Base-by-base conservation (phyloP, 2,113 vertebrate genomes). In the Pelecanus crispus region DNA sequence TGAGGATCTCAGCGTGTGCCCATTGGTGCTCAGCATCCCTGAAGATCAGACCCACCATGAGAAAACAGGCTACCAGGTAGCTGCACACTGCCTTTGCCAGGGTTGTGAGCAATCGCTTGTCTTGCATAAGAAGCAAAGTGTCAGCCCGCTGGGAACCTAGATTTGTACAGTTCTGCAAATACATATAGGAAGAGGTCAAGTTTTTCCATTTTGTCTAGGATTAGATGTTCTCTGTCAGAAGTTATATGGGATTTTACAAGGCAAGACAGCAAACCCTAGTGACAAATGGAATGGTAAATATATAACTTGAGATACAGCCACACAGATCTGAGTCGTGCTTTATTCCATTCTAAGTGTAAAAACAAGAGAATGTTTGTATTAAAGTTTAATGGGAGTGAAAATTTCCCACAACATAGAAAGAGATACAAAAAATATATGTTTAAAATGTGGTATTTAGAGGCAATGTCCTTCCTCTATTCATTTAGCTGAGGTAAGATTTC, bases 271-370 rank as follows among this genome's bases (percentile, higher is more conserved):
- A 85, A 96, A 68, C 77, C 95, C 72, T 25, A 87, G 80, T 45
- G 93, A 91, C 21, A 94, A 94, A 94, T 63, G 80, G 81, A 93
- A 94, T 87, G 70, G 47, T 88, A 92, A 95, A 91, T 88, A 91
- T 83, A n/a, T 73, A 77, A 75, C 13, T 34, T 73, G 38, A 86
- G 92, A 83, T 63, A 83, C 32, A 86, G 67, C 66, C 34, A 88
- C 22, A 14, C 38, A 94, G 55, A 78, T 88, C 61, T 85, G 31
- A 61, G 55, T 93, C 47, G 50, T 53, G 68, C 58, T 94, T 81
- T 95, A 78, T 74, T 93, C 66, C 45, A 42, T 73, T 86, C 50
- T 59, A 77, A 81, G 31, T 63, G 49, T 53, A 71, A 91, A 94
- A 96, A 56, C 9, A 63, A 32, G 21, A 66, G 10, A 81, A 65